These are phyloP conservation scores for Balanococcus diminutus DNA, from an alignment of 2,888 invertebrate species.

Conservation along the genomic window DNA sequence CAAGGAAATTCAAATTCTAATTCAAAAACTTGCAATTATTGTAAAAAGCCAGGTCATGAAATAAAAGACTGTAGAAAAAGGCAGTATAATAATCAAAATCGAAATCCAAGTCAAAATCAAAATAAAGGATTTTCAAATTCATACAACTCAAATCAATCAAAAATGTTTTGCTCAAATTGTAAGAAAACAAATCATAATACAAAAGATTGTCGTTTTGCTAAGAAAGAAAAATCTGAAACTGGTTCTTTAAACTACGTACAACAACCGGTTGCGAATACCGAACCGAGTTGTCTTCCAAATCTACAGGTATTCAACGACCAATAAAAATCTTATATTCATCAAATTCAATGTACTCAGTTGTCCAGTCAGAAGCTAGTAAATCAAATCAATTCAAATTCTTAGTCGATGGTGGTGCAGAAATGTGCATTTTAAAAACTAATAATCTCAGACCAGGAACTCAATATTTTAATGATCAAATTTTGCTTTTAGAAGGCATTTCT, in stretches of 20 bases:
- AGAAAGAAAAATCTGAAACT: neutral
- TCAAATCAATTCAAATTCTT: neutral
- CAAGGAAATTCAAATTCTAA: neutral
- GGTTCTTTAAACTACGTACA: neutral
- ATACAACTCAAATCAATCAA: neutral
- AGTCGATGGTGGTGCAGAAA: neutral
- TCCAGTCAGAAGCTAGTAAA: neutral
- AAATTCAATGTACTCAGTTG: neutral
- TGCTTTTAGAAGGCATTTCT: neutral
- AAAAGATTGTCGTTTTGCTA: neutral
- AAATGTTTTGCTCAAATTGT: neutral
- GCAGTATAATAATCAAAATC: neutral
- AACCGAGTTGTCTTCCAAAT: neutral
- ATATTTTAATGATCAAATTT: neutral
- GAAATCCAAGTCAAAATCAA: no score
- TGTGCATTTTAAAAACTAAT: neutral
- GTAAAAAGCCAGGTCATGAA: constrained; percentile 30
- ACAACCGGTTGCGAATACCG: neutral
- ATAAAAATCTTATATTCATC: neutral
- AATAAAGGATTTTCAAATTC: no score
- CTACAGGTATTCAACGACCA: neutral
- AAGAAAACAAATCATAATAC: neutral
- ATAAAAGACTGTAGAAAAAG: constrained; percentile 20
- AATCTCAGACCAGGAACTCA: neutral
- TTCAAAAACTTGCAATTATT: constrained; percentile 15